These are phyloP conservation scores for Ibidorhyncha struthersii DNA, from an alignment of 2,113 vertebrate genomes.

Conservation along the genomic window DNA sequence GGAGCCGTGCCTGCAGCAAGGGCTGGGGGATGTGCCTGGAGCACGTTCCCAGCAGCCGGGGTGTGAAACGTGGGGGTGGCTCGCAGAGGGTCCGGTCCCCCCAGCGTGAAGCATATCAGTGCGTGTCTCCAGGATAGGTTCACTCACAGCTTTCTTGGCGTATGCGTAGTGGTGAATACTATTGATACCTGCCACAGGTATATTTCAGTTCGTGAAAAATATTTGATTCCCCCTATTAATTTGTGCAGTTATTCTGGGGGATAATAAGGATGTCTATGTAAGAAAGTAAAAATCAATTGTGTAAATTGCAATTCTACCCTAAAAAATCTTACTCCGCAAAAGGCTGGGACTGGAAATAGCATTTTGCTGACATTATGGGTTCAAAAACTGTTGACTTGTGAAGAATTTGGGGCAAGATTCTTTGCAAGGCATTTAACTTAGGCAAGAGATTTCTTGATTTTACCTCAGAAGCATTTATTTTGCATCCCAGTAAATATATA, in stretches of 20 bases:
- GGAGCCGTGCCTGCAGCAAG: neutral
- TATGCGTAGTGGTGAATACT: fast-evolving
- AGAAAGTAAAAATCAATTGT: neutral
- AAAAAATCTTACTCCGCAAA: neutral
- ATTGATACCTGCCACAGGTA: neutral
- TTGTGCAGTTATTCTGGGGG: neutral
- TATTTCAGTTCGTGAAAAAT: neutral
- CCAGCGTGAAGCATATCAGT: neutral
- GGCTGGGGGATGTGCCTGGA: fast-evolving
- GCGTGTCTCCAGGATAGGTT: fast-evolving
- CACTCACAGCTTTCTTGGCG: neutral
- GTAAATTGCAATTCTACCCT: neutral
- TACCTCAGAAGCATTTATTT: neutral
- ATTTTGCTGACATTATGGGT: neutral
- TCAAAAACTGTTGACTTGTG: neutral
- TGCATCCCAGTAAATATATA: neutral
- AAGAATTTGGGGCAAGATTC: neutral
- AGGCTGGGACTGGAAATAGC: neutral
- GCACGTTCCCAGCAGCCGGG: fast-evolving
- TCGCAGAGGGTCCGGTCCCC: fast-evolving
- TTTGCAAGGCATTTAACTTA: neutral
- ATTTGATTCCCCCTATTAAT: neutral
- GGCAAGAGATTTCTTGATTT: neutral
- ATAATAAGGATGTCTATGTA: neutral
- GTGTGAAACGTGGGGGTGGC: neutral